Evolutionary conservation across 2,797 vertebrate genomes (phyloP), one percentile per base, ranked within the genome.

Genomic region (Thamnophis elegans): DNA sequence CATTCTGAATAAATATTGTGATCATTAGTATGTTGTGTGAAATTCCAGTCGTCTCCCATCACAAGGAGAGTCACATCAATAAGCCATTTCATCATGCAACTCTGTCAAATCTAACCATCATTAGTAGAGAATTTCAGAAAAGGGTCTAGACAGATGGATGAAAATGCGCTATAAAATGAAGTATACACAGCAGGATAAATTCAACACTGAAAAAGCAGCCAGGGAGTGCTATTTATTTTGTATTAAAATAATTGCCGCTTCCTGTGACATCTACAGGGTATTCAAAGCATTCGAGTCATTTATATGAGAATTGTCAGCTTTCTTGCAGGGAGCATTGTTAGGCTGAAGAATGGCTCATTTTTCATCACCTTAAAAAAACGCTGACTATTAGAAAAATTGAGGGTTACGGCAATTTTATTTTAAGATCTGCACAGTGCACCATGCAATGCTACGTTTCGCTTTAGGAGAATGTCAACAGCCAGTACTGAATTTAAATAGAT

Each of bases 61-160:
- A 95, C 90, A 32, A 82, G 62, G 65, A n/a, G 20, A 7, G 56
- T 95, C 92, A 95, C 82, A 94, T 93, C 93, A 95, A 94, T 92
- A 95, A 95, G 91, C 92, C 88, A 92, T 94, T 96, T 95, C 93
- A 95, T 96, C 94, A 95, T 91, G 90, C 89, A 92, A 73, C 53
- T 82, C 60, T 95, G 95, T 95, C 94, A 96, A 94, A 95, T 94
- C 92, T 94, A 92, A 94, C 91, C 87, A 92, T 68, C 55, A 55
- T 93, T 96, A 93, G 20, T 96, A 94, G 93, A 92, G 92, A 94
- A 94, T 96, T 96, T 95, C 90, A 94, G 93, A 96, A 95, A 96
- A 91, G 42, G 90, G 59, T 82, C 94, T 93, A 94, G 59, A 58
- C 94, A 91, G 85, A 92, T 95, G 55, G 94, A 90, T 65, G 93